Base-by-base conservation (phyloP, 2,113 vertebrate species). In the Nettapus auritus region DNA sequence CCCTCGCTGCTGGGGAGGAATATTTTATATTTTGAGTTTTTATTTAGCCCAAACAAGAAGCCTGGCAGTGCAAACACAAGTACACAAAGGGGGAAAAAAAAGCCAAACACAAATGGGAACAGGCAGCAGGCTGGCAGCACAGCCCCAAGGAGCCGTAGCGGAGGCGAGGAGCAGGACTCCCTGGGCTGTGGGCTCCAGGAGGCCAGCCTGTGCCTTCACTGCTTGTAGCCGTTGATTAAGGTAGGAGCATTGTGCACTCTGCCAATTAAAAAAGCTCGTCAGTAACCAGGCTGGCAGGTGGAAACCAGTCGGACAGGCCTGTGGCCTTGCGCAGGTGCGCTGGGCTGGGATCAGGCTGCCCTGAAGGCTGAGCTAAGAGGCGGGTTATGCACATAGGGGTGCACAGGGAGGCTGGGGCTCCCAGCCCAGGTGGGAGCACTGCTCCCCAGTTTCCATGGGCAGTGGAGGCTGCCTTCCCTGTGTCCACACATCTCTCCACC, bases 81-180 rank as follows among this genome's bases (percentile, higher is more conserved):
- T 62, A 62, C 14, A 75, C 36, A 21, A 40, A 18, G 13, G 9
- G 78, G 29, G 17, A 10, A 3, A 31, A n/a, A 11, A 26, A n/a
- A n/a, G n/a, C n/a, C n/a, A n/a, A 31, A 25, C 34, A 9, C 46
- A 38, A 17, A 62, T 38, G 28, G 25, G 19, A 28, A 17, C 62
- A 53, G 26, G 56, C 40, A 80, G 73, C 21, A 82, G 76, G 89
- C 59, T 74, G 42, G 50, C 80, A 68, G 75, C 82, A 46, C 50
- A 9, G 46, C 55, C 34, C 80, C 42, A 52, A 33, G 57, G 76
- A 95, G 64, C 11, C 25, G 34, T n/a, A 59, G 81, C 74, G 80
- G 81, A 96, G 93, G 85, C 33, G 33, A 75, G 69, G 89, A 93
- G 67, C 55, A 21, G 12, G 19, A 70, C 70, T 95, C 95, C 74